Evolutionary conservation across 2,888 invertebrate species (phyloP).

Genomic region (Achlya flavicornis): DNA sequence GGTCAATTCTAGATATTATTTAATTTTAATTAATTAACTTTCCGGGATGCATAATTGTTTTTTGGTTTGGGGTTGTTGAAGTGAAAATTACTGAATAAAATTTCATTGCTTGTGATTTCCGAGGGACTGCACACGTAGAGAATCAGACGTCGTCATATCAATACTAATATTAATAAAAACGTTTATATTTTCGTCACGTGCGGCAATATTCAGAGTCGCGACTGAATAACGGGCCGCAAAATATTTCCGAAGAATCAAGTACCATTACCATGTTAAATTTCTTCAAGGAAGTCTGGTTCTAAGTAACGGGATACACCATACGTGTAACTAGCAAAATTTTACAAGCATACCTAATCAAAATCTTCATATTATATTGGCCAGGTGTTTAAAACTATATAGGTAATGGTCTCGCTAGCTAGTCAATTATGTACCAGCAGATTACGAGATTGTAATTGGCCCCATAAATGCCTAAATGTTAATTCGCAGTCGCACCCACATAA

Average conservation of each 20-base stretch:
- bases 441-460: background rate
- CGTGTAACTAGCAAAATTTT: slow-evolving; percentile 22
- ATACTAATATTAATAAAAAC: slow-evolving; percentile 45
- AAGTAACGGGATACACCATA: slow-evolving; percentile 50
- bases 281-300: slow-evolving; percentile 55
- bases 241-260: slow-evolving; percentile 57
- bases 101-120: slow-evolving; percentile 9
- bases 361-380: background rate
- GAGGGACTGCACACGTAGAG: background rate
- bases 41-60: slow-evolving; percentile 17
- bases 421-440: slow-evolving; percentile 1
- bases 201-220: slow-evolving; percentile 58
- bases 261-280: slow-evolving; percentile 62
- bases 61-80: background rate
- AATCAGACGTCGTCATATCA: slow-evolving; percentile 29
- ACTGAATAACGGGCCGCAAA: slow-evolving; percentile 65
- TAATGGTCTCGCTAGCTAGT: background rate
- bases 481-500: slow-evolving; percentile 7
- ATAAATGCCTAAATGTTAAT: slow-evolving; percentile 1
- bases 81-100: slow-evolving; percentile 19
- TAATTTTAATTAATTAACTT: slow-evolving; percentile 16
- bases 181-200: slow-evolving; percentile 65
- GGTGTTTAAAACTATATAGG: background rate
- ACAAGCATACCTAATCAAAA: background rate
- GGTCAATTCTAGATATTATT: slow-evolving; percentile 9